Base-by-base conservation (phyloP, 2,888 invertebrate genomes). In the Caenorhabditis angaria region DNA sequence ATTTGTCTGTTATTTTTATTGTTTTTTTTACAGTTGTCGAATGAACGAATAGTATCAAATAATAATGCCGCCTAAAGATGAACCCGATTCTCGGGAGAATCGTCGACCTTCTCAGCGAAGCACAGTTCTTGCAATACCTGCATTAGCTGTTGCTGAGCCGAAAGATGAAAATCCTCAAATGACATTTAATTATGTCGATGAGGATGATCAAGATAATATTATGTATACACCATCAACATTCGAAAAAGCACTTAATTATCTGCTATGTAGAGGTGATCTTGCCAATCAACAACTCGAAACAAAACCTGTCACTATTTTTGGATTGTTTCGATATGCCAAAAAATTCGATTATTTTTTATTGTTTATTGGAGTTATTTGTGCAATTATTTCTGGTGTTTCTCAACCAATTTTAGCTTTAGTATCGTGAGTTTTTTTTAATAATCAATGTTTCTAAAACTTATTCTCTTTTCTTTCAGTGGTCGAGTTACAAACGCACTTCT, bases 351-450 rank as follows among this genome's bases (percentile, higher is more conserved):
- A 61, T 51, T 50, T 78, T 48, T 60, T 80, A 27, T 65, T 83
- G 10, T 10, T 77, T 2, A 51, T 77, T 41, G 83, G 82, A 0
- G 18, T 77, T 5, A 10, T 79, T 0, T 76, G 72, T 29, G 75
- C 82, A 2, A 28, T 73, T 8, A 50, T 77, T 22, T 73, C 77
- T 0, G 83, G 83, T 1, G 65, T 80, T 29, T 69, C 77, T 24
- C 78, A 81, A 61, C 83, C 83, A 2, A 55, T 76, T 35, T 61
- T 83, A n/a, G 81, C 82, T 22, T 60, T 83, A 35, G 71, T 82
- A 35, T 61, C 70, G 76, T 76, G 28, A 63, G 60, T 54, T 48
- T 27, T 29, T 20, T n/a, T 4, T 28, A 10, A 22, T n/a, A 1
- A 4, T 25, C 1, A 56, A 24, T 47, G 41, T 27, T 47, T 6